Evolutionary conservation across 2,888 invertebrate genomes (phyloP), one percentile per base, ranked within the genome.

Genomic region (Synergus laeviventris): DNA sequence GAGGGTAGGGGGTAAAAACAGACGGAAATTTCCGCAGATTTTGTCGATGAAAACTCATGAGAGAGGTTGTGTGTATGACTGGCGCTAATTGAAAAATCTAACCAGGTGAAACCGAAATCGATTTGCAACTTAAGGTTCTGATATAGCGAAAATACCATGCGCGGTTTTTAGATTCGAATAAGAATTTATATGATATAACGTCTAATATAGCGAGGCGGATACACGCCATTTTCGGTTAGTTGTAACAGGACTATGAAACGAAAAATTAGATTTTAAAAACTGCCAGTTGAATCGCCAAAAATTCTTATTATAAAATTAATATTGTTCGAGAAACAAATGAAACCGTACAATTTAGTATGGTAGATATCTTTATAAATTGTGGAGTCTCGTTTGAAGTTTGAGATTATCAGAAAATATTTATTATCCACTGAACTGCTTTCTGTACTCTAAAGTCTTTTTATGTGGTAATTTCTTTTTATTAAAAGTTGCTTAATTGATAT

Each of bases 171-270:
- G 70, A 70, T 45, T 31, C 49, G 49, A 70, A 49, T 70, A 70
- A 36, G 16, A 49, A n/a, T 70, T 70, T 70, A 36, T 70, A 70
- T 70, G 70, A 70, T 70, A 31, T 70, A 70, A 70, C 70, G 70
- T 70, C 49, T 70, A 70, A 70, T 70, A 70, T 54, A 36, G 70
- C 70, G 70, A 70, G 70, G 70, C 70, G 70, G 49, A 54, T 36
- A 54, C n/a, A 70, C 49, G 70, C 24, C 70, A 9, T 1, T 70
- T 36, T 70, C 31, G 31, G 45, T 70, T 5, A 64, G 39, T 38
- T 64, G 39, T 21, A 42, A 64, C 39, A 39, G 45, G 31, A 24
- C 70, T 49, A 70, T 31, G 70, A 70, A 31, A 70, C 9, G 16
- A n/a, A 31, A 11, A 45, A 42, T 8, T 31, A 14, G 12, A 14